Conservation (phyloP, 2,888 invertebrate genomes). For the Leptopterna dolabrata region DNA sequence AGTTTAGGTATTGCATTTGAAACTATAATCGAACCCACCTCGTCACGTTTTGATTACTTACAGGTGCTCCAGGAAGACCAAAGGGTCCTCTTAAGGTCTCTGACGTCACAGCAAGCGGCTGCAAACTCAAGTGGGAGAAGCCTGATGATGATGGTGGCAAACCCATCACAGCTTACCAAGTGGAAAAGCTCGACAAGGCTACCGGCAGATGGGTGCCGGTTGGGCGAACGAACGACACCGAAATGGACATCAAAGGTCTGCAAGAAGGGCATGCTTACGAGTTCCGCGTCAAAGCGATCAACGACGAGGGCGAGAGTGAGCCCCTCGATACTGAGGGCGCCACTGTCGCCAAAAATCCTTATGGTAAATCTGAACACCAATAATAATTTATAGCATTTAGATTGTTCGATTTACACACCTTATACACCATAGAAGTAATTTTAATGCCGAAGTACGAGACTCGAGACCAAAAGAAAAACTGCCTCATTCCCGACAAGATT, state of each 20-base stretch:
- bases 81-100: conserved; percentile 89
- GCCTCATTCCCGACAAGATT: too few species aligned
- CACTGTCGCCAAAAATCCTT: conserved; percentile 96
- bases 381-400: not conserved
- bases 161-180: conserved; percentile 90
- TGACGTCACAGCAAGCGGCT: conserved; percentile 89
- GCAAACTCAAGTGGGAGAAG: conserved; percentile 92
- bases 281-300: conserved; percentile 92
- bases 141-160: conserved; percentile 96
- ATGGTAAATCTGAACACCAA: conserved; percentile 70
- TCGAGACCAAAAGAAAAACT: too few species aligned
- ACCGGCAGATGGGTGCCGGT: conserved; percentile 95
- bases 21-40: too few species aligned
- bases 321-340: conserved; percentile 91
- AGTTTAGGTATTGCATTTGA: too few species aligned
- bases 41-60: conserved; percentile 28
- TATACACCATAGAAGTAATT: too few species aligned
- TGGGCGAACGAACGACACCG: conserved; percentile 86
- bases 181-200: conserved; percentile 92
- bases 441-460: too few species aligned
- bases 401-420: not conserved
- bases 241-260: conserved; percentile 88
- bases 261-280: conserved; percentile 94
- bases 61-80: conserved; percentile 85
- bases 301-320: conserved; percentile 95